Evolutionary conservation across 2,797 vertebrate genomes (phyloP).

Genomic region (Cossypha niveicapilla): DNA sequence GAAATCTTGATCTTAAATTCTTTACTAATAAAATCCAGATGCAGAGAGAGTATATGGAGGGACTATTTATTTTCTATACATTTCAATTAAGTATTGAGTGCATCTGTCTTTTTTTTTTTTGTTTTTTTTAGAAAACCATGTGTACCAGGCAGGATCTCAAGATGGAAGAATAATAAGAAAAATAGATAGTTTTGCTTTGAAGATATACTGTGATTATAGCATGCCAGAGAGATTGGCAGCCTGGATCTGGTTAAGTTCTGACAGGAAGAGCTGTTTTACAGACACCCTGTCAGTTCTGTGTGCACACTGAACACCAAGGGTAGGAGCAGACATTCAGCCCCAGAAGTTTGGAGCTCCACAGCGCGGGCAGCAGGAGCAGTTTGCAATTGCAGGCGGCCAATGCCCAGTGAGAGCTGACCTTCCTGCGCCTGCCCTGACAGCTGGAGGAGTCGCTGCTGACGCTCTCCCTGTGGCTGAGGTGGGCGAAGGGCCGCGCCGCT

Average conservation of each 20-base stretch:
- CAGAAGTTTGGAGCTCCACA: background rate
- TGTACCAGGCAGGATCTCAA: background rate
- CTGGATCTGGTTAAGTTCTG: background rate
- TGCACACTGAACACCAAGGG: background rate
- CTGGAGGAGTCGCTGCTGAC: conserved; percentile 75
- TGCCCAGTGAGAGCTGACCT: too few species aligned
- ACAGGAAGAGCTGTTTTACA: background rate
- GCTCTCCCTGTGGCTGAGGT: conserved; percentile 89
- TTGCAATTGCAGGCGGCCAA: too few species aligned
- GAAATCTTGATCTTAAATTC: background rate
- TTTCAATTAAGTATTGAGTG: background rate
- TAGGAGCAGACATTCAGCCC: background rate
- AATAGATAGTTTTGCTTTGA: background rate
- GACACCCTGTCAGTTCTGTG: background rate
- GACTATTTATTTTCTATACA: background rate
- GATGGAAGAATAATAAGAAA: background rate
- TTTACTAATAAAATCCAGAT: background rate
- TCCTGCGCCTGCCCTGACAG: too few species aligned
- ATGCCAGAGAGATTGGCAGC: background rate
- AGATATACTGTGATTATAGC: background rate
- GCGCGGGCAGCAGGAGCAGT: fast-evolving
- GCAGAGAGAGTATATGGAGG: background rate
- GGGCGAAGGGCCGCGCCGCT: conserved; percentile 92
- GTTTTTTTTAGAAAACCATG: background rate
- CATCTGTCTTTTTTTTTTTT: too few species aligned